Conservation (phyloP, 2,113 vertebrate species). For the Nematolebias whitei region DNA sequence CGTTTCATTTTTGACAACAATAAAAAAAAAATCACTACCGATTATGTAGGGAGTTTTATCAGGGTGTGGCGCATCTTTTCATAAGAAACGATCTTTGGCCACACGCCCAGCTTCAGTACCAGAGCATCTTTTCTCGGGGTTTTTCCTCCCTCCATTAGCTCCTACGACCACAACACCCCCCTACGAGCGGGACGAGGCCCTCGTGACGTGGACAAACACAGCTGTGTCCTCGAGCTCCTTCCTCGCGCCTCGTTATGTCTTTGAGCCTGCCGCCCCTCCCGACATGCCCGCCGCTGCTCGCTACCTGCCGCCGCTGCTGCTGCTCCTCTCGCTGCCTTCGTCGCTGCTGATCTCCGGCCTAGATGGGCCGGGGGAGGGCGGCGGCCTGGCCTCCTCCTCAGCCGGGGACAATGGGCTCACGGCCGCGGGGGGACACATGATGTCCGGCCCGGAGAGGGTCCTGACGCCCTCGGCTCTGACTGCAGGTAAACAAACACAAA, state of each 20-base stretch:
- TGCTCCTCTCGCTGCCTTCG: slow-evolving; percentile 50
- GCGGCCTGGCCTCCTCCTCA: slow-evolving; percentile 46
- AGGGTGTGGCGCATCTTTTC: background rate
- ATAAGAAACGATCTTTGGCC: slow-evolving; percentile 26
- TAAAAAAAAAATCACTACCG: background rate
- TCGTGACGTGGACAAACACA: background rate
- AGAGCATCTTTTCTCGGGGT: slow-evolving; percentile 47
- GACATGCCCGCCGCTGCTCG: slow-evolving; percentile 63
- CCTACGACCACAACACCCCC: background rate
- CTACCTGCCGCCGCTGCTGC: slow-evolving; percentile 37
- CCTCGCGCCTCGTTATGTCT: slow-evolving; percentile 66
- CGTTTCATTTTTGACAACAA: too few relatives aligned
- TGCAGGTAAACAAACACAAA: slow-evolving; percentile 49
- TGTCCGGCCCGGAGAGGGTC: slow-evolving; percentile 8
- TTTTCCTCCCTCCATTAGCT: background rate
- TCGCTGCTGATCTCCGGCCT: slow-evolving; percentile 58
- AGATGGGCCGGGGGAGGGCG: slow-evolving; percentile 63
- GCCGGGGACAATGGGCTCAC: slow-evolving; percentile 62
- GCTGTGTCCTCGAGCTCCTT: slow-evolving; percentile 1
- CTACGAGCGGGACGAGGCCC: slow-evolving; percentile 32
- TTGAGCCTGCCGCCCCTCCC: slow-evolving; percentile 48
- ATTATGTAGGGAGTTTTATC: too few relatives aligned
- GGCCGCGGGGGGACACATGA: slow-evolving; percentile 10
- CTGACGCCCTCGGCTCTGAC: slow-evolving; percentile 22
- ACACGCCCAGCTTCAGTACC: slow-evolving; percentile 73